Conservation (phyloP, 2,797 vertebrate species). For the Ficedula albicollis region DNA sequence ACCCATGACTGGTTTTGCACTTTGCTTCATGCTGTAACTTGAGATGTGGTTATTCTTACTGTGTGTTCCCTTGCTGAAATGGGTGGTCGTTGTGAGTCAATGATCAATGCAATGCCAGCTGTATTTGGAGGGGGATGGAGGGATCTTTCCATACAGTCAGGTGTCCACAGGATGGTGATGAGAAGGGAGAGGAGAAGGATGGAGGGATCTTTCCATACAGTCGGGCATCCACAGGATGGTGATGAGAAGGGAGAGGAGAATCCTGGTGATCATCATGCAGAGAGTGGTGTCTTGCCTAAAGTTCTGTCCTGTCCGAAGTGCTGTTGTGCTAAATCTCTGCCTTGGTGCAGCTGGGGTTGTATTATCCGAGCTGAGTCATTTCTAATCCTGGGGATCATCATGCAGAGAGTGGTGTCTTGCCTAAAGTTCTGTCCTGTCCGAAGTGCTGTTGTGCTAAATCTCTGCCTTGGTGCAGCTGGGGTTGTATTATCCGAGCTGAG, state of each 20-base stretch:
- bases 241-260: neutral
- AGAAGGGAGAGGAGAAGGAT: neutral
- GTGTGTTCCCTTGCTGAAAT: neutral
- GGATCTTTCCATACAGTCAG: neutral
- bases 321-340: neutral
- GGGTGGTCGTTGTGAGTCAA: neutral
- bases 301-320: neutral
- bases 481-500: accelerated
- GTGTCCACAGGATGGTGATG: neutral
- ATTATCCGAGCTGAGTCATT: neutral
- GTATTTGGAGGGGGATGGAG: neutral
- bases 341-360: neutral
- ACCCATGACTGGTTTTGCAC: neutral
- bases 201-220: neutral
- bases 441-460: neutral
- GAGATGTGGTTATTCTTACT: neutral
- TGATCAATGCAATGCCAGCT: accelerated
- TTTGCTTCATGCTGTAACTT: neutral
- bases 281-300: neutral
- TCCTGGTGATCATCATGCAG: neutral
- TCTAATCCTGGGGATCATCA: neutral
- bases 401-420: neutral
- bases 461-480: neutral
- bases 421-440: neutral
- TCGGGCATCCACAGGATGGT: neutral